These are phyloP conservation scores for Sussaba pulchella DNA, from an alignment of 2,888 invertebrate species.

Conservation along the genomic window DNA sequence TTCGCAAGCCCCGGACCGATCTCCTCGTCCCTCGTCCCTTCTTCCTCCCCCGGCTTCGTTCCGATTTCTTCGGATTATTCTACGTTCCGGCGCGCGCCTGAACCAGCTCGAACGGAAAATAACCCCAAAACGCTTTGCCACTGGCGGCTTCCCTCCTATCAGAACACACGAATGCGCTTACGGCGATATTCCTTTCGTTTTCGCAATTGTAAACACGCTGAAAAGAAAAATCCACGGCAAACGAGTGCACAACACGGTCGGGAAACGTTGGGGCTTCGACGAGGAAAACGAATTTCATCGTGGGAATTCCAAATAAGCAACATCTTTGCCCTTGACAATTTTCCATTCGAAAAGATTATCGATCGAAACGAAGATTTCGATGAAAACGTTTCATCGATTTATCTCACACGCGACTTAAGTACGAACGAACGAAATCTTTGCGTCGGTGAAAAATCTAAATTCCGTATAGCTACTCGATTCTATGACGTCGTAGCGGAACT, in stretches of 20 bases:
- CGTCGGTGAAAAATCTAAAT: background rate
- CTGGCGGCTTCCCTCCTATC: conserved; percentile 80
- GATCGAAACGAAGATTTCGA: background rate
- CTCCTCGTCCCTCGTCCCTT: conserved; percentile 59
- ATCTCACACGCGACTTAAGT: background rate
- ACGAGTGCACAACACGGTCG: too few species aligned
- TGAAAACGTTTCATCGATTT: background rate
- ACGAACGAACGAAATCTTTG: background rate
- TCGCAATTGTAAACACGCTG: conserved; percentile 52
- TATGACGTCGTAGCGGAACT: too few species aligned
- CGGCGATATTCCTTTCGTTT: conserved; percentile 62
- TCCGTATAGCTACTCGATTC: background rate
- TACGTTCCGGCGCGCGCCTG: conserved; percentile 77
- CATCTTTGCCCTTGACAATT: background rate
- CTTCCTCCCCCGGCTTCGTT: conserved; percentile 50
- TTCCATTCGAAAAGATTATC: background rate
- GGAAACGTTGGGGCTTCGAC: conserved; percentile 9
- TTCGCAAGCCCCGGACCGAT: conserved; percentile 68
- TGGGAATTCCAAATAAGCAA: conserved; percentile 20
- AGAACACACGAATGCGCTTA: conserved; percentile 70
- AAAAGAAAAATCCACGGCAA: conserved; percentile 28
- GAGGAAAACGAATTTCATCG: conserved; percentile 15
- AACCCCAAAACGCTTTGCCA: conserved; percentile 81
- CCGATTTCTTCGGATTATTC: conserved; percentile 78
- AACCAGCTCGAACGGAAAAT: conserved; percentile 84